Conservation (phyloP, 2,888 invertebrate species). For the Drosophila mettleri region DNA sequence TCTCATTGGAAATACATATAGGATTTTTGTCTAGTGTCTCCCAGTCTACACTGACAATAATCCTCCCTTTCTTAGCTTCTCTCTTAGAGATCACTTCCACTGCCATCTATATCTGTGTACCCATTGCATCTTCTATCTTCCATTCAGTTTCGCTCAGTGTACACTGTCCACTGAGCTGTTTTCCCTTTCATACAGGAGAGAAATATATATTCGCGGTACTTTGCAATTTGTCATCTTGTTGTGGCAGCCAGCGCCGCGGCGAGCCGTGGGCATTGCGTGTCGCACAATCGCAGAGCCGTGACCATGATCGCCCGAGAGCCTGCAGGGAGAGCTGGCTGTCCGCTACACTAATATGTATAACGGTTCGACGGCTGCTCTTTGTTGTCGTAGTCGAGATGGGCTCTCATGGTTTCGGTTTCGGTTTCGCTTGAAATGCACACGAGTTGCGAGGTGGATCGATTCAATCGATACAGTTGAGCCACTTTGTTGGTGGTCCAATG, state of each 20-base stretch:
- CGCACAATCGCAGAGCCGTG: conserved; percentile 54
- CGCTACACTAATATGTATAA: conserved; percentile 23
- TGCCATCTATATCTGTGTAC: no score
- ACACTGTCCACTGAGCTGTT: conserved; percentile 20
- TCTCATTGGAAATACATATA: no score
- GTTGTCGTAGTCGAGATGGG: conserved; percentile 38
- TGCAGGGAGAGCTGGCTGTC: conserved; percentile 1
- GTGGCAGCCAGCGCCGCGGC: conserved; percentile 32
- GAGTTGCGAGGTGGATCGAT: conserved; percentile 29
- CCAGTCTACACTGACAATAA: not conserved
- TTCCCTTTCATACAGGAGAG: conserved; percentile 48
- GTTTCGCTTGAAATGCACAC: conserved; percentile 65
- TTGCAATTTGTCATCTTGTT: conserved; percentile 49
- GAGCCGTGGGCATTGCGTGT: conserved; percentile 51
- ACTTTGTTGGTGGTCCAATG: conserved; percentile 44
- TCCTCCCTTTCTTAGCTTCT: not conserved
- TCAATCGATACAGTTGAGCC: conserved; percentile 26
- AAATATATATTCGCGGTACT: conserved; percentile 20
- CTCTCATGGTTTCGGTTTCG: conserved; percentile 68
- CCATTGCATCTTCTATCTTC: not conserved
- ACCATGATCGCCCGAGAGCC: conserved; percentile 35
- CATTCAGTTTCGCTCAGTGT: conserved; percentile 20
- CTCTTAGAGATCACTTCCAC: no score
- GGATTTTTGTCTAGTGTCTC: not conserved
- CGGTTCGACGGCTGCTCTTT: conserved; percentile 43